phyloP scores from a whole-genome alignment of 1,140 invertebrate species.

The Dysdera silvatica region DNA sequence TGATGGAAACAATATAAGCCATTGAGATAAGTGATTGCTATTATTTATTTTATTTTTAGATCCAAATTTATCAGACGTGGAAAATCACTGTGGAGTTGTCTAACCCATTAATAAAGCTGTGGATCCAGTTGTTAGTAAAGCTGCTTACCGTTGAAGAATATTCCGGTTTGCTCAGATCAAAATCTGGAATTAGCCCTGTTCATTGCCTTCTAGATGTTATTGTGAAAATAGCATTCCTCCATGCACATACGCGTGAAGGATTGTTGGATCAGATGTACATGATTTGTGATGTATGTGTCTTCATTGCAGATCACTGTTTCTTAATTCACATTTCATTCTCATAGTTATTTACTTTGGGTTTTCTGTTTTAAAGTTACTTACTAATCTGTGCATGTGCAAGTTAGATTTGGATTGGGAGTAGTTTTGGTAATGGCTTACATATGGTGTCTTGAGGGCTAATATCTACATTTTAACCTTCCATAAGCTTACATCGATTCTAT shows the following conservation, averaged over 20 bases:
- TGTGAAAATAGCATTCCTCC: constrained; percentile 2
- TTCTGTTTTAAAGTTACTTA: no score
- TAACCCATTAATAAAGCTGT: constrained; percentile 9
- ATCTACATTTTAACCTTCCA: no score
- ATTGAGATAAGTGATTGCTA: no score
- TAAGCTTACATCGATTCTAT: no score
- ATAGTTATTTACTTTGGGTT: no score
- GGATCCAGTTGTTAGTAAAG: constrained; percentile 14
- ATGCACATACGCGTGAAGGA: constrained; percentile 1
- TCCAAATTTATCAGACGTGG: constrained; percentile 10
- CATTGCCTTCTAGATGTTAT: constrained; percentile 13
- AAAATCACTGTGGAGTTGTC: constrained; percentile 15
- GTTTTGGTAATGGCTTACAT: no score
- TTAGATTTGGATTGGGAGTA: no score
- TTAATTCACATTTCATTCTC: no score
- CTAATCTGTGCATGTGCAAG: no score
- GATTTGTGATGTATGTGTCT: constrained; percentile 12
- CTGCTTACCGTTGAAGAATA: not conserved
- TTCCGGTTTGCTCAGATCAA: not conserved
- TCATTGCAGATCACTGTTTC: no score
- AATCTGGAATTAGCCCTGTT: constrained; percentile 7
- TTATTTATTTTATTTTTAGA: constrained; percentile 1
- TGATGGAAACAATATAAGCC: no score
- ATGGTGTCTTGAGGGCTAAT: no score
- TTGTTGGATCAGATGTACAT: constrained; percentile 3